Evolutionary conservation across 2,888 invertebrate genomes (phyloP).

Genomic region (Criorhina ranunculi): DNA sequence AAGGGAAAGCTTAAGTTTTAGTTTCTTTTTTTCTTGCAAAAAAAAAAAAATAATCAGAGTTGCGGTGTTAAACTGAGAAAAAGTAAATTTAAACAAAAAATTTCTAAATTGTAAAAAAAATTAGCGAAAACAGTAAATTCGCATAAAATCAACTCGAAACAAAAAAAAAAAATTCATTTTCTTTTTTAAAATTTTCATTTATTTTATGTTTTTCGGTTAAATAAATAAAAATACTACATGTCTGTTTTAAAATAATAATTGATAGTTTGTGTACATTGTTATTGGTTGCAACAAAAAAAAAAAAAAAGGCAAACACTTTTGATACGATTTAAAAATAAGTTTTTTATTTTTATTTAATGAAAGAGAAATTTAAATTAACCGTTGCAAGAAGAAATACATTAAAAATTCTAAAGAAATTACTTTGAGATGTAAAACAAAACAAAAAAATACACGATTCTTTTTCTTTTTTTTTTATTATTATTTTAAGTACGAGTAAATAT

Average conservation of each 20-base stretch:
- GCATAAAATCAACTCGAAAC: constrained; percentile 47
- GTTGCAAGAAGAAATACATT: constrained; percentile 47
- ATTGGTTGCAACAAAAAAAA: constrained; percentile 67
- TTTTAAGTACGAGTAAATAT: constrained; percentile 74
- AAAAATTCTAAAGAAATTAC: constrained; percentile 26
- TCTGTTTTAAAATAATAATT: constrained; percentile 58
- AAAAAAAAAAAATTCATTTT: constrained; percentile 3
- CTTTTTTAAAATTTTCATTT: constrained; percentile 20
- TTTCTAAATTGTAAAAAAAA: constrained; percentile 21
- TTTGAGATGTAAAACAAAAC: constrained; percentile 52
- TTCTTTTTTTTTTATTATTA: constrained; percentile 67
- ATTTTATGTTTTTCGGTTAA: constrained; percentile 67
- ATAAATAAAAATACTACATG: too few relatives aligned
- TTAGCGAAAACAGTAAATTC: constrained; percentile 13
- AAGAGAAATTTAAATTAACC: constrained; percentile 48
- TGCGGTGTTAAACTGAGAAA: constrained; percentile 1
- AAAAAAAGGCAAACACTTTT: constrained; percentile 53
- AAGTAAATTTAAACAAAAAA: not conserved
- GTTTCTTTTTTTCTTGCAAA: constrained; percentile 32
- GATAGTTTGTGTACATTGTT: constrained; percentile 75
- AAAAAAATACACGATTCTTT: constrained; percentile 63
- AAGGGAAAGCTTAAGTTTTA: constrained; percentile 51
- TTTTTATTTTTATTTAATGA: constrained; percentile 57
- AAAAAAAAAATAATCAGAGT: constrained; percentile 3
- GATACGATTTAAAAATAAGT: constrained; percentile 68